Conservation (phyloP, 2,888 invertebrate genomes). For the Drosophila pseudotakahashii region DNA sequence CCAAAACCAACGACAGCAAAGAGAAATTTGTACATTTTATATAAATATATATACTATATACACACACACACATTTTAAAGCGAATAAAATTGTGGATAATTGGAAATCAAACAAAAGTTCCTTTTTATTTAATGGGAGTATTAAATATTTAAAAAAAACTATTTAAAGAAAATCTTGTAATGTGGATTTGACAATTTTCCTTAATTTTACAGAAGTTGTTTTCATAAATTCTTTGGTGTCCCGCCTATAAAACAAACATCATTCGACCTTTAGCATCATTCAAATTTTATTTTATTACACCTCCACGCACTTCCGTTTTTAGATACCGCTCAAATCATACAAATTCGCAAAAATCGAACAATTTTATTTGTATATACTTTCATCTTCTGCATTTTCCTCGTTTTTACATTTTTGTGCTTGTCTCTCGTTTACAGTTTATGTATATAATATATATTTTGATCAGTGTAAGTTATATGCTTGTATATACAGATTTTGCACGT, state of each 20-base stretch:
- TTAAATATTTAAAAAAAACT: neutral
- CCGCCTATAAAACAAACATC: neutral
- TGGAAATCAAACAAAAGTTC: constrained; percentile 58
- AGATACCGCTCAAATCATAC: constrained; percentile 34
- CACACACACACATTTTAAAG: constrained; percentile 62
- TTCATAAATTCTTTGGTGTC: too few species aligned
- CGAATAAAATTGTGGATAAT: constrained; percentile 79
- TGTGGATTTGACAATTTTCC: too few species aligned
- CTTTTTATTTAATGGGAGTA: neutral
- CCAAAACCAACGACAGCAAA: constrained; percentile 42
- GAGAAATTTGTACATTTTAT: constrained; percentile 66
- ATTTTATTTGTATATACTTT: constrained; percentile 15
- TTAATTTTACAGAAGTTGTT: too few species aligned
- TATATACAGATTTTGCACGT: constrained; percentile 60
- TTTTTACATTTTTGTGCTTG: constrained; percentile 37
- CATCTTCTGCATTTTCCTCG: constrained; percentile 8
- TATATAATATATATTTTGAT: constrained; percentile 21
- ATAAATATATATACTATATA: constrained; percentile 37
- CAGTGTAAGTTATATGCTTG: constrained; percentile 37
- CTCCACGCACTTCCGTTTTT: constrained; percentile 12
- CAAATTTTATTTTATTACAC: constrained; percentile 26
- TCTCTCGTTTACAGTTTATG: constrained; percentile 15
- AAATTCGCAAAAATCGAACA: constrained; percentile 44
- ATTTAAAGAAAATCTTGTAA: too few species aligned
- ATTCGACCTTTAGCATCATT: constrained; percentile 16